Base-by-base conservation (phyloP, 2,797 vertebrate genomes). In the Pseudochirops corinnae region DNA sequence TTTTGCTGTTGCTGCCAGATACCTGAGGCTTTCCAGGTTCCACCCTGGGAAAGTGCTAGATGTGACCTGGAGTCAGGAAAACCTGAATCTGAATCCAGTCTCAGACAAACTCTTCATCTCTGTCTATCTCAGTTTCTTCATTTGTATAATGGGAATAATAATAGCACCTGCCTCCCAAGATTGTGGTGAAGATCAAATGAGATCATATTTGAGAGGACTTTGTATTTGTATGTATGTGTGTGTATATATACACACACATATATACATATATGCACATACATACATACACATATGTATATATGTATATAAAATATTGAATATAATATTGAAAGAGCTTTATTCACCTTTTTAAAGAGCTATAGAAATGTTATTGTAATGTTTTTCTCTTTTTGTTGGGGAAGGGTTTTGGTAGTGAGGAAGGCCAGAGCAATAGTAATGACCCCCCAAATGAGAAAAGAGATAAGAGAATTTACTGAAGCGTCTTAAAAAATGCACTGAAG, bases 81-180 rank as follows among this genome's bases (percentile, higher is more conserved):
- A 67, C n/a, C 55, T 82, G 55, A 50, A 12, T 87, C 24, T 56
- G 56, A 39, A 39, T 62, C 26, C 53, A 9, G 67, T 11, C 29
- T 93, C 52, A 50, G 58, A 60, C 91, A 53, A 74, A 74, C 92
- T 67, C 26, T 95, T 90, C 21, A 50, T 56, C 92, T 87, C 46
- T 21, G 55, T 5, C 18, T 31, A 2, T 52, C 53, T 90, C 57
- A n/a, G 21, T 93, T 94, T 93, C 53, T 29, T 93, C 55, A 87
- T 90, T 90, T 60, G 53, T 94, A 92, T 93, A 55, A 56, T 55
- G 93, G 39, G 50, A 11, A 18, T 60, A 26, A 62, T 91, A 92
- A 91, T 67, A 60, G 92, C 90, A 50, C 58, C 58, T 82, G 18
- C 26, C n/a, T 57, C 57, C 92, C 1, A 91, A 33, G 28, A 55